Base-by-base conservation (phyloP, 2,113 vertebrate genomes). In the Sinocyclocheilus rhinocerous region DNA sequence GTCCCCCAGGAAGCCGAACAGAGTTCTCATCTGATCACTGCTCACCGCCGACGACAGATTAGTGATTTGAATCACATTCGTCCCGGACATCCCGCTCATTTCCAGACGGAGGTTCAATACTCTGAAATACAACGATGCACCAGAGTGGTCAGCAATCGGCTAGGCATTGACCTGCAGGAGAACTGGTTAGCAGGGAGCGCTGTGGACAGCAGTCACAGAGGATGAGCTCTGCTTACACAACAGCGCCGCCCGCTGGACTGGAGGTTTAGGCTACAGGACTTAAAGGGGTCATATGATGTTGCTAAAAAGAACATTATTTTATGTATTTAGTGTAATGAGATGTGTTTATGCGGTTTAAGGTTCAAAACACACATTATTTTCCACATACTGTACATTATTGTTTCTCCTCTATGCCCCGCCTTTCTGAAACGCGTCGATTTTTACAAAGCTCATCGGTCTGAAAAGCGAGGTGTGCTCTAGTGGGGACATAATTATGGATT, bases 1-100 rank as follows among this genome's bases (percentile, higher is more conserved):
- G 93, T 98, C 97, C 87, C 98, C 98, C 87, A 99, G 91, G 93
- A 99, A 99, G 63, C 97, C 95, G 93, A 99, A 99, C 6, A 99
- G 96, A 39, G 97, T 98, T 88, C 97, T 93, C 97, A 99, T 97
- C 94, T 99, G 98, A 88, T 99, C 97, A 72, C 97, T 97, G 86
- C 95, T 99, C 88, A 99, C 98, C 2, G 97, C 95, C 73, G 97
- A 96, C 9, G 97, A 98, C 45, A 99, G 93, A 91, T 98, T 99
- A 33, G 97, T 99, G 89, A 99, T 95, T 94, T 99, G 97, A 88
- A 98, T 97, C 77, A 99, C 98, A 5, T 96, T 93, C 0, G 97
- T 99, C 1, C 94, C 94, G 0, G 94, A 93, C 55, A 95, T 95
- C 36, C 93, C 93, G 76, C 92, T 95, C 93, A 95, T 95, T 59